These are phyloP conservation scores for Eudemis profundana DNA, from an alignment of 2,888 invertebrate species.

Conservation along the genomic window DNA sequence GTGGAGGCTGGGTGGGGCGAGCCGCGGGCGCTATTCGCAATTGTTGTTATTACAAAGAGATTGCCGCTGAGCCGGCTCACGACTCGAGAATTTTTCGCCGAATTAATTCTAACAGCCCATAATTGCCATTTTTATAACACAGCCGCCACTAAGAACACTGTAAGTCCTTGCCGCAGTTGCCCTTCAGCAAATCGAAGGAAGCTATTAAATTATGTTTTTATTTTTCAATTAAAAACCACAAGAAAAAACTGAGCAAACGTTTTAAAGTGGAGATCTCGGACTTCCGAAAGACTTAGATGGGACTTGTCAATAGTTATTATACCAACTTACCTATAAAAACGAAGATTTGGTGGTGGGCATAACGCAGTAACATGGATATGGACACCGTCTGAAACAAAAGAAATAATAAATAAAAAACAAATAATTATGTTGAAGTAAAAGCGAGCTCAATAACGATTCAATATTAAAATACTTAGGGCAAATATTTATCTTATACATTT, in stretches of 20 bases:
- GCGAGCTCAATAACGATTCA: not conserved
- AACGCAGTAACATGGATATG: constrained; percentile 98
- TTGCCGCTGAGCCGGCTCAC: constrained; percentile 78
- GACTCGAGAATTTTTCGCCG: constrained; percentile 69
- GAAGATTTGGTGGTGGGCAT: constrained; percentile 99
- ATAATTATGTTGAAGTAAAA: not conserved
- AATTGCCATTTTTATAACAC: constrained; percentile 57
- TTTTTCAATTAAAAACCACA: no score
- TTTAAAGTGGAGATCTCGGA: no score
- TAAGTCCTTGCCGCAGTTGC: constrained; percentile 4
- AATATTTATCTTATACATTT: no score
- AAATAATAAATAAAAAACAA: not conserved
- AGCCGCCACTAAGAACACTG: constrained; percentile 22
- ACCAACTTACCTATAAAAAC: constrained; percentile 96
- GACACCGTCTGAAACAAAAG: constrained; percentile 95
- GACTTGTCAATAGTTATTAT: no score
- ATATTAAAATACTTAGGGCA: not conserved
- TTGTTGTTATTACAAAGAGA: constrained; percentile 85
- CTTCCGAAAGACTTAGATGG: not conserved
- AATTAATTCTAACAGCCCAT: constrained; percentile 67
- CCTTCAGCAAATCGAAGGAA: not conserved
- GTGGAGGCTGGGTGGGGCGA: constrained; percentile 56
- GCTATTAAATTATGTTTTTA: not conserved
- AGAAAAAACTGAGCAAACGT: not conserved
- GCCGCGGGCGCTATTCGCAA: constrained; percentile 79